Evolutionary conservation across 2,888 invertebrate genomes (phyloP).

Genomic region (Mantis religiosa): DNA sequence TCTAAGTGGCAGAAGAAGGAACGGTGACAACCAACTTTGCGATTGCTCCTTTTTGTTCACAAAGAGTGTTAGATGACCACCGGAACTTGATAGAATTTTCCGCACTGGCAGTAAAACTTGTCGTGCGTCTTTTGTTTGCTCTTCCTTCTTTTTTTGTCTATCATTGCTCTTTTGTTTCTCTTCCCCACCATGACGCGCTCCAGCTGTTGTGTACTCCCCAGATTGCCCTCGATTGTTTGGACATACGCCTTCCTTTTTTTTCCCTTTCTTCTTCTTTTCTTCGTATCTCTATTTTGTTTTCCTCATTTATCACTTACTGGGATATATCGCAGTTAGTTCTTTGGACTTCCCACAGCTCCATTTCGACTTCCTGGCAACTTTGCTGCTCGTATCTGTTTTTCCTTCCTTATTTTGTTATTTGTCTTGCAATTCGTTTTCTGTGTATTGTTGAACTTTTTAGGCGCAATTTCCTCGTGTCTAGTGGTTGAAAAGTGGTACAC

Average conservation of each 20-base stretch:
- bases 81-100: constrained; percentile 12
- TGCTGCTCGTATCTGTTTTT: not conserved
- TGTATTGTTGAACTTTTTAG: not conserved
- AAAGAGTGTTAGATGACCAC: not conserved
- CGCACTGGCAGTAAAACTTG: not conserved
- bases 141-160: not conserved
- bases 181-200: not conserved
- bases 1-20: not conserved
- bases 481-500: not conserved
- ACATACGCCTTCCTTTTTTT: not conserved
- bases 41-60: not conserved
- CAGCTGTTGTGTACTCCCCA: not conserved
- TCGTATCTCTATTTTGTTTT: not conserved
- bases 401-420: not conserved
- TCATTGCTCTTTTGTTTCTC: not conserved
- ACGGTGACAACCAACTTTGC: not conserved
- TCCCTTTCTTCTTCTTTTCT: not conserved
- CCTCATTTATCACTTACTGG: not conserved
- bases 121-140: constrained; percentile 9
- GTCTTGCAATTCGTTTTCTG: not conserved
- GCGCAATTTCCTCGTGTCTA: not conserved
- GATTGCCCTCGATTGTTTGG: not conserved
- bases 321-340: not conserved
- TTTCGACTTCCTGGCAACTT: not conserved
- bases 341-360: not conserved